Base-by-base conservation (phyloP, 92 coral and sea anemone genomes). In the Parazoanthus atlanticus region DNA sequence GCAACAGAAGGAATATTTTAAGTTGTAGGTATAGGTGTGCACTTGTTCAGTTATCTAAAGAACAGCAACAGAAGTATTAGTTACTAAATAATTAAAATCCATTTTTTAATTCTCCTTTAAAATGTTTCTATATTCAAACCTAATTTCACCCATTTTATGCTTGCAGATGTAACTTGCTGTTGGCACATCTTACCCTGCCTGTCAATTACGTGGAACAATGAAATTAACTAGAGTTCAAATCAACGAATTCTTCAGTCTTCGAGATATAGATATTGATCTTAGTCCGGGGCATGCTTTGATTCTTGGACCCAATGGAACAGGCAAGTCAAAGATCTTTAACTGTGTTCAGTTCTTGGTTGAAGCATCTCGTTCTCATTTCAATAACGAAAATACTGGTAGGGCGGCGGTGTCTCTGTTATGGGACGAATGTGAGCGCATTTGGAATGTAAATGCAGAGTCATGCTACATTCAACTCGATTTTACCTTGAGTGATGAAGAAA, bases 271-370 rank as follows among this genome's bases (percentile, higher is more conserved):
- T 25, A 21, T 76, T 25, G 80, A 76, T 76, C 80, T 76, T 40
- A 76, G 80, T 40, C 80, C 54, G 32, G 80, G 80, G 11, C 80
- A 76, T 40, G 80, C 80, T 26, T 76, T 76, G 41, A 76, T 76
- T 41, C 80, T 76, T 36, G 80, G 80, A 41, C 80, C 80, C 12
- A 76, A 76, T 26, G 80, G 80, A 40, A 76, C 80, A 7, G 80
- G 80, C 19, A 76, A 76, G 34, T 76, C 80, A 6, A 76, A 76
- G 80, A 23, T 76, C 16, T 76, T 76, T 40, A 76, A 76, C 15
- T 76, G 80, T 41, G 80, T 76, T 58, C 80, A 76, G 80, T 76
- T 76, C 30, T 12, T 76, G 56, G 80, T 76, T 36, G 80, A 76
- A 76, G 26, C 19, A 32, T 72, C 76, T 72, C 12, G 33, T 72